Conservation (phyloP, 2,113 vertebrate species). For the Python bivittatus region DNA sequence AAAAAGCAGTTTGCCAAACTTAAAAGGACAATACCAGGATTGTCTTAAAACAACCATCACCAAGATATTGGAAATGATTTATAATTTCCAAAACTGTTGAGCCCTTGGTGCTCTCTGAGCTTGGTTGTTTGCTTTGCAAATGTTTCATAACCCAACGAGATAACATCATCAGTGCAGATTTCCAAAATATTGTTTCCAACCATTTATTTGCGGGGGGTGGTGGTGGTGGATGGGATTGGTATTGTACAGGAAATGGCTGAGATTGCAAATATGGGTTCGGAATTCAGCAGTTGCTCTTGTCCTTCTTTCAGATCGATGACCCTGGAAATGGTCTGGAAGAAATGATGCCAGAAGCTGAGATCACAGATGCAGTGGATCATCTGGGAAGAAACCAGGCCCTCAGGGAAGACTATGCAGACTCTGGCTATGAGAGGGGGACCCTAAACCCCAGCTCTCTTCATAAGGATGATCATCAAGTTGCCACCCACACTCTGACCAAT, state of each 20-base stretch:
- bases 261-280: not conserved
- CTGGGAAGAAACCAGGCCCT: slow-evolving; percentile 77
- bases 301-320: slow-evolving; percentile 76
- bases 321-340: slow-evolving; percentile 65
- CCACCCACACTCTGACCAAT: slow-evolving; percentile 68
- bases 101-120: not conserved
- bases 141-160: not conserved
- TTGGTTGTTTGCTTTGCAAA: not conserved
- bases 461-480: slow-evolving; percentile 51
- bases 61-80: not conserved
- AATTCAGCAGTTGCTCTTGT: not conserved
- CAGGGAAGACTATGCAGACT: slow-evolving; percentile 70
- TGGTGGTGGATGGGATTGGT: not conserved
- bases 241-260: not conserved
- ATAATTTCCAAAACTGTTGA: not conserved
- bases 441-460: slow-evolving; percentile 72
- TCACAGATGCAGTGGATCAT: slow-evolving; percentile 43
- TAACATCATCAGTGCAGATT: not conserved
- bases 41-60: not conserved
- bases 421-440: slow-evolving; percentile 66
- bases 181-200: not conserved
- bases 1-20: not conserved
- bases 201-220: not conserved
- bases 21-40: not conserved
- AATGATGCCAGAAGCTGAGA: slow-evolving; percentile 52